Evolutionary conservation across 2,113 vertebrate genomes (phyloP), one percentile per base, ranked within the genome.

Genomic region (Stegastes partitus): DNA sequence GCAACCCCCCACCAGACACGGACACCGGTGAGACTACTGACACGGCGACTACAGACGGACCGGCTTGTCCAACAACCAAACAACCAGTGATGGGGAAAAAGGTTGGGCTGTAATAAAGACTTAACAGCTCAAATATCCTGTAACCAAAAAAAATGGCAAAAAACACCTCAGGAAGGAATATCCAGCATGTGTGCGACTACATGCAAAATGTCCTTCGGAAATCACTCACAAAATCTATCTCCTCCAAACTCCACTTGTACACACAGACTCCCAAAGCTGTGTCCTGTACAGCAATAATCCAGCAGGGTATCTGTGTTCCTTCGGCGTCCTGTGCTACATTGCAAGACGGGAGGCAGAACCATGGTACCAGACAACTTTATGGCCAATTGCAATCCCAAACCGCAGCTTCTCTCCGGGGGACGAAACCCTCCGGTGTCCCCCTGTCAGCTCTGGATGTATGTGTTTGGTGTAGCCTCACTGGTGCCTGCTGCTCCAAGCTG

Each of bases 401-500:
- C 81, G 74, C 77, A 80, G 64, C 83, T 78, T 68, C 75, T 90
- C 62, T 77, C 42, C 50, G 54, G 77, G 79, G 91, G 68, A 85
- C 74, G 94, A 91, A 94, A 86, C 90, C 89, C 67, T 44, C 19
- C 34, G 63, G 62, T 72, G 72, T 86, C 57, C 73, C 61, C 87
- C 58, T 45, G 54, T 76, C 80, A 64, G 69, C 81, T 62, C 79
- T 83, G 81, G 84, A 89, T 75, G 79, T 62, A 81, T 81, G 75
- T 59, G 74, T 85, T 82, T 76, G 74, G 64, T 77, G 83, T 54
- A 78, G 90, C 70, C 87, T 85, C 67, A 42, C 77, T 90, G 87
- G 87, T 89, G 93, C 89, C 91, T 91, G 74, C 81, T 77, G 92
- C 92, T 95, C 94, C 90, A 71, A 93, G 93, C 94, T 94, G 93